Base-by-base conservation (phyloP, 2,113 vertebrate species). In the Cinclus cinclus region DNA sequence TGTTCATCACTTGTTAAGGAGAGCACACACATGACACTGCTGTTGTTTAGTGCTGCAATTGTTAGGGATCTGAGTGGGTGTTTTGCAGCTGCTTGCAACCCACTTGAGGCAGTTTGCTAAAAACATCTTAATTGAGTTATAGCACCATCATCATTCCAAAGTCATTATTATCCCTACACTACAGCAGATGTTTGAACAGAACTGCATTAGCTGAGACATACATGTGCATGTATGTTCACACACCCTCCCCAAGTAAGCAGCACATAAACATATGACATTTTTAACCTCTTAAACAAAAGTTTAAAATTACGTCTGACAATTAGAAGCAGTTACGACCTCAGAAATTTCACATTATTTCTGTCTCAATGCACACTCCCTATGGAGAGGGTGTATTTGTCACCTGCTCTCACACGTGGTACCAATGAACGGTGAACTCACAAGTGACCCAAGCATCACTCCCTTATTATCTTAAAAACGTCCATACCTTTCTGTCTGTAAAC, bases 41-140 rank as follows among this genome's bases (percentile, higher is more conserved):
- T 78, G 84, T 60, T 74, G 71, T 88, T 90, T 91, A 91, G 60
- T 55, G 35, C 3, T 5, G 92, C 12, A 9, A 86, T 87, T 92
- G 63, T 81, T 58, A 68, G 68, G 83, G 85, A 84, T 92, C 68
- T 74, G 79, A 94, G 95, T 79, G 73, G 95, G 92, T 14, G 20
- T 80, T 92, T 46, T 71, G 60, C 95, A 94, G 92, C 92, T 94
- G 93, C 75, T 94, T 92, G 92, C 93, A 94, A 89, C 77, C 77
- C 91, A 96, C 94, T 91, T 15, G 49, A 95, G 93, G 87, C 79
- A 78, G 79, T 96, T 98, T 96, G 94, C 94, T 95, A 95, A 98
- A 97, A 96, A 83, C 92, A 93, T 96, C 95, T 95, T 97, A 97
- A 98, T 95, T 50, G 84, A 96, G 91, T 96, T 97, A 96, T 80